Conservation (phyloP, 2,888 invertebrate genomes). For the Ophioninae sp. region DNA sequence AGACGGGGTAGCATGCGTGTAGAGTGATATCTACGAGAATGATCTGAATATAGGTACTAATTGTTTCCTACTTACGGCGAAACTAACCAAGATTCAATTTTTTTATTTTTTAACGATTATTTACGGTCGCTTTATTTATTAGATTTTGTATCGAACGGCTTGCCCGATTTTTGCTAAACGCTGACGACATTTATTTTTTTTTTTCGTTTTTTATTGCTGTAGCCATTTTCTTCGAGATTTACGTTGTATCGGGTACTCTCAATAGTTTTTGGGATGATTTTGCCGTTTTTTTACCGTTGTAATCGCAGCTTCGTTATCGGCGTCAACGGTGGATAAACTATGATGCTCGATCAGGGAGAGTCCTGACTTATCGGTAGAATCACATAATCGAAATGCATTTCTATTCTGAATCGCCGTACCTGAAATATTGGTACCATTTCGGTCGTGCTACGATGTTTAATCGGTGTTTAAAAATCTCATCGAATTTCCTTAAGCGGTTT, state of each 20-base stretch:
- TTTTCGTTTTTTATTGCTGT: neutral
- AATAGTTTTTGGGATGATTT: neutral
- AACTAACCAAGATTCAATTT: slow-evolving; percentile 33
- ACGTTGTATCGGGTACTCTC: neutral
- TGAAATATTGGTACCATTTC: neutral
- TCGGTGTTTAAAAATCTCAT: neutral
- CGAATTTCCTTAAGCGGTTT: neutral
- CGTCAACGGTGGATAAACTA: neutral
- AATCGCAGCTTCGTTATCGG: neutral
- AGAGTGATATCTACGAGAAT: slow-evolving; percentile 66
- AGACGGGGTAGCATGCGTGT: slow-evolving; percentile 72
- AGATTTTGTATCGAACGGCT: neutral
- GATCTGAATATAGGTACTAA: slow-evolving; percentile 70
- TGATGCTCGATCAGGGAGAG: neutral
- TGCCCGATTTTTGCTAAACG: neutral
- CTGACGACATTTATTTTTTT: neutral
- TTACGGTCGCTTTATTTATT: neutral
- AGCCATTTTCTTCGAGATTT: slow-evolving; percentile 6
- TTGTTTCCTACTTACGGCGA: slow-evolving; percentile 63
- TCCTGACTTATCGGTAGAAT: neutral
- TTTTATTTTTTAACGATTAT: neutral
- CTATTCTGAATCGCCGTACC: neutral
- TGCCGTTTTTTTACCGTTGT: neutral
- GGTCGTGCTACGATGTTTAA: neutral
- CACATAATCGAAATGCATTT: neutral